phyloP scores from a whole-genome alignment of 2,113 vertebrate genomes.

The Mellivora capensis region DNA sequence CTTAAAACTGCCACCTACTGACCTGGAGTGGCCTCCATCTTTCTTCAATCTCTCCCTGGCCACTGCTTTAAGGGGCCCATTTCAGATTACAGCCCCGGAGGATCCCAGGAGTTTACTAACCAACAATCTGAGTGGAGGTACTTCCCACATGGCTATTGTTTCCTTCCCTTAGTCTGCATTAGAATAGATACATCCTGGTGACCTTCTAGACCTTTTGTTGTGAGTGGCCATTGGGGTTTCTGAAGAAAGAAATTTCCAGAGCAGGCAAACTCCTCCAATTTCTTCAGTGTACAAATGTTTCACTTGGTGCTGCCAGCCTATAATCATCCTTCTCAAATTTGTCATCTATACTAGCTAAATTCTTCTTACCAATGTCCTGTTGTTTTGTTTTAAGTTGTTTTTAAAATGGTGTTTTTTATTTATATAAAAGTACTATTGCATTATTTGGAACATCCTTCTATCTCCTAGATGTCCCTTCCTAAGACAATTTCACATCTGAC shows the following conservation, averaged over 20 bases:
- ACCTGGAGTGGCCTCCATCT: background rate
- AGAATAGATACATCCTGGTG: background rate
- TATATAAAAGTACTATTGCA: background rate
- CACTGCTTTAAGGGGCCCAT: background rate
- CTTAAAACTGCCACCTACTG: background rate
- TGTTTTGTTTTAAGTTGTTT: background rate
- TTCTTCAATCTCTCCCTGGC: background rate
- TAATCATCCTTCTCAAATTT: background rate
- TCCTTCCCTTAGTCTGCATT: fast-evolving
- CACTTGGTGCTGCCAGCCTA: background rate
- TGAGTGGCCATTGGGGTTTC: background rate
- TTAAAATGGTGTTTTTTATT: background rate
- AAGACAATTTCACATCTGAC: background rate
- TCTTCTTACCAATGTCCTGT: background rate
- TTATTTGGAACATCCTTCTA: background rate
- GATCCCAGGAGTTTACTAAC: background rate
- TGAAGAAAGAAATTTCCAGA: background rate
- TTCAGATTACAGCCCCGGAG: background rate
- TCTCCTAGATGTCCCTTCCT: background rate
- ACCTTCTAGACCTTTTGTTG: background rate
- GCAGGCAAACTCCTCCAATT: background rate
- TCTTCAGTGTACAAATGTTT: background rate
- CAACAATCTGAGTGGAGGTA: background rate
- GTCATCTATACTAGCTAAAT: background rate
- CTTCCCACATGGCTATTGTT: background rate